These are phyloP conservation scores for Leptopterna dolabrata DNA, from an alignment of 2,888 invertebrate species.

Conservation along the genomic window DNA sequence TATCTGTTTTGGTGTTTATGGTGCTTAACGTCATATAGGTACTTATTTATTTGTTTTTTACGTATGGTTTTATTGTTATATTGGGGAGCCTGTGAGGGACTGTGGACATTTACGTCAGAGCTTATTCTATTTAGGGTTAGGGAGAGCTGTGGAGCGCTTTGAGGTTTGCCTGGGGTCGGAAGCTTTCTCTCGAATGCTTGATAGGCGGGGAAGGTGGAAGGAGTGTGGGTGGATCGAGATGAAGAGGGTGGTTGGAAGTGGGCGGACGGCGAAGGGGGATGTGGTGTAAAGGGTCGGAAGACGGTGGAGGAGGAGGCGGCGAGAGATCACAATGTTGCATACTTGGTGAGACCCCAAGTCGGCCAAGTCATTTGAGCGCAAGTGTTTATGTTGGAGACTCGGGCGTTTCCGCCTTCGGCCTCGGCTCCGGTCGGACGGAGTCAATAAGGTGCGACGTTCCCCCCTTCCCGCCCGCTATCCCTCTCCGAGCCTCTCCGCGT, in stretches of 20 bases:
- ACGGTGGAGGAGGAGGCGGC: neutral
- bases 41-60: no score
- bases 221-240: neutral
- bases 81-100: neutral
- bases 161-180: slow-evolving; percentile 3
- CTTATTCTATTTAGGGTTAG: slow-evolving; percentile 2
- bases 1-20: no score
- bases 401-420: slow-evolving; percentile 48
- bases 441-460: slow-evolving; percentile 59
- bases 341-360: slow-evolving; percentile 38
- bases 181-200: slow-evolving; percentile 28
- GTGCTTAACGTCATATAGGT: no score
- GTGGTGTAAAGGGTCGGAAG: neutral
- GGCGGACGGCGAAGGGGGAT: neutral
- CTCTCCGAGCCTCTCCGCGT: neutral
- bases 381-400: slow-evolving; percentile 50
- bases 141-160: neutral
- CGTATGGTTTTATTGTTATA: no score
- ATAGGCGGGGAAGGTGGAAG: neutral
- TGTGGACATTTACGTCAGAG: neutral
- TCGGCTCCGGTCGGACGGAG: slow-evolving; percentile 58
- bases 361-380: slow-evolving; percentile 53
- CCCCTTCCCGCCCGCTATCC: neutral
- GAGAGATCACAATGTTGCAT: slow-evolving; percentile 47
- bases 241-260: neutral